phyloP scores from a whole-genome alignment of 1,140 invertebrate species.

The Idris sp. region DNA sequence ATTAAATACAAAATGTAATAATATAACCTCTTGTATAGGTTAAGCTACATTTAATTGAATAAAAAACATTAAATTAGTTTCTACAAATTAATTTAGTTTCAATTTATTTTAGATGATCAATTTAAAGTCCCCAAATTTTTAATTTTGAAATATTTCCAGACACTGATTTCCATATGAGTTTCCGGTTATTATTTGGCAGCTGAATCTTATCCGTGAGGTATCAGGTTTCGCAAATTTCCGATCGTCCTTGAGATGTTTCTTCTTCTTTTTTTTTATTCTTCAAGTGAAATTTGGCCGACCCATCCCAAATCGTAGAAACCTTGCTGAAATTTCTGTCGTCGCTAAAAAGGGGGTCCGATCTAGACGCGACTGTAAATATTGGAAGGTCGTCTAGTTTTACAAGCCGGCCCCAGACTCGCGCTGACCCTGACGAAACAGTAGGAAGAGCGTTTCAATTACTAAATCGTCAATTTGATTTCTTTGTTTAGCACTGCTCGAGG shows the following conservation, averaged over 20 bases:
- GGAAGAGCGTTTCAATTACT: conserved; percentile 53
- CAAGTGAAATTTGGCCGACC: conserved; percentile 3
- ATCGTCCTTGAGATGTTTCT: conserved; percentile 39
- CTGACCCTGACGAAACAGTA: conserved; percentile 54
- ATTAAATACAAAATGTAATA: too few species aligned
- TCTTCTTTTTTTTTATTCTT: conserved; percentile 29
- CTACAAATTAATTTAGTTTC: too few species aligned
- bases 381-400: conserved; percentile 56
- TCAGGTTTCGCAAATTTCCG: conserved; percentile 39
- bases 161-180: too few species aligned
- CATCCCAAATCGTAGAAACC: conserved; percentile 24
- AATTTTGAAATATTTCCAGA: too few species aligned
- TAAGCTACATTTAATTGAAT: too few species aligned
- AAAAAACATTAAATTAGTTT: too few species aligned
- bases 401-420: conserved; percentile 34
- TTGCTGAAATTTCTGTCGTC: conserved; percentile 37
- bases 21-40: too few species aligned
- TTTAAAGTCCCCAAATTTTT: too few species aligned
- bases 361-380: conserved; percentile 31
- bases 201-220: conserved; percentile 10
- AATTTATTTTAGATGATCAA: too few species aligned
- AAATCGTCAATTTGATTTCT: conserved; percentile 45
- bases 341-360: conserved; percentile 24
- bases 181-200: conserved; percentile 23
- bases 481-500: not conserved